Conservation (phyloP, 2,113 vertebrate genomes). For the Odobenus rosmarus region DNA sequence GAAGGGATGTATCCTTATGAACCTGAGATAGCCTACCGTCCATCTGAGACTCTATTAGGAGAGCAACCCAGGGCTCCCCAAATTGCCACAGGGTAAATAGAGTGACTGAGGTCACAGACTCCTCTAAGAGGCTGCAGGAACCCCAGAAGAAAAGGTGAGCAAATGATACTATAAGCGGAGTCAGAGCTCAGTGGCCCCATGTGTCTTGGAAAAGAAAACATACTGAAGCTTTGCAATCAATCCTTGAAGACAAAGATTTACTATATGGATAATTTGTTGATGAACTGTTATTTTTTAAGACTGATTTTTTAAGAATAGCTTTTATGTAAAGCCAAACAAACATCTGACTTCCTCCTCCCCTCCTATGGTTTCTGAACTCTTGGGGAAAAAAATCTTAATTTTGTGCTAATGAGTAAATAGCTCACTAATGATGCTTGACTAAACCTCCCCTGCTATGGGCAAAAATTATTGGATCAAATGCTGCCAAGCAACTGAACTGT, state of each 20-base stretch:
- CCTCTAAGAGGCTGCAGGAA: neutral
- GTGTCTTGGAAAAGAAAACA: neutral
- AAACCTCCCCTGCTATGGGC: neutral
- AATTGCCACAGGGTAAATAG: no score
- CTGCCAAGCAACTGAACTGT: slow-evolving; percentile 38
- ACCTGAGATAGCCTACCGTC: neutral
- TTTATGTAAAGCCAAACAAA: neutral
- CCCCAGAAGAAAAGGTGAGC: neutral
- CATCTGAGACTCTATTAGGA: neutral
- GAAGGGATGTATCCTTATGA: neutral
- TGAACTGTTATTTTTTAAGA: neutral
- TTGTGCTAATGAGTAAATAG: slow-evolving; percentile 60
- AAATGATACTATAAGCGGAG: fast-evolving
- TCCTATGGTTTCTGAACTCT: neutral
- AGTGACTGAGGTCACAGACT: neutral
- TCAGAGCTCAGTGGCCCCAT: neutral
- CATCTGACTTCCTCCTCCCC: neutral
- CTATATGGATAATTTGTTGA: neutral
- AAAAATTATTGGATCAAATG: slow-evolving; percentile 42
- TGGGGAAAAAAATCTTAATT: slow-evolving; percentile 25
- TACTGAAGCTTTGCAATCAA: neutral
- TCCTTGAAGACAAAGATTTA: neutral
- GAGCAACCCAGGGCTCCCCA: neutral
- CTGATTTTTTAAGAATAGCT: neutral
- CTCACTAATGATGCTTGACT: slow-evolving; percentile 26